Evolutionary conservation across 1,140 invertebrate species (phyloP), one percentile per base, ranked within the genome.

Genomic region (Neodiprion virginianus): DNA sequence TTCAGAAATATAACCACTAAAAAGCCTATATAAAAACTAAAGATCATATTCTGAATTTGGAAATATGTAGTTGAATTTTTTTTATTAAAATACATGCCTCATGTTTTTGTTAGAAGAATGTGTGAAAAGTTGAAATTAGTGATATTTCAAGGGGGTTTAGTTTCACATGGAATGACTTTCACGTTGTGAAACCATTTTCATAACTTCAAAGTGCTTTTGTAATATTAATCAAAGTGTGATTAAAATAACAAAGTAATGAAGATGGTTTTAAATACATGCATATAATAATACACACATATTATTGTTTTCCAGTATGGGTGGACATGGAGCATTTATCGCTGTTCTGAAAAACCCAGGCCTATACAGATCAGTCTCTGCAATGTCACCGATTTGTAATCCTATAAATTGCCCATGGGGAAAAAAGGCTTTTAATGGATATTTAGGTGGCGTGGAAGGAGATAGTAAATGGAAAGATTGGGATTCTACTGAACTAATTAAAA

Each of bases 361-460:
- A 74, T 99, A 96, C 87, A 92, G 92, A 79, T 95, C 95, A 61
- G 97, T 98, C 0, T 98, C 97, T 75, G 96, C 96, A n/a, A 99
- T 99, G 92, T 93, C 98, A 23, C 97, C 98, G 0, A 99, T 99
- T 82, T 93, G 93, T 71, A 98, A 99, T 89, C 97, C 98, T 0
- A 91, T 89, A 12, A 88, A 93, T 65, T 95, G 94, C 81, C 91
- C 92, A 5, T 99, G 97, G 97, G 98, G 98, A 1, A 88, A 93
- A 66, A 97, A 96, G 85, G 96, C 95, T 10, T 96, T 99, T 75
- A 88, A 87, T 74, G 96, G 95, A 8, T 99, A 99, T 85, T 89
- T 99, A 21, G 97, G 97, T 69, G 87, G 86, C 61, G 82, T 90
- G 49, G 87, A 92, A 53, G 82, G 92, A 80, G 81, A 90, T 76